These are phyloP conservation scores for Cheumatopsyche charites DNA, from an alignment of 1,140 invertebrate genomes.

Conservation along the genomic window DNA sequence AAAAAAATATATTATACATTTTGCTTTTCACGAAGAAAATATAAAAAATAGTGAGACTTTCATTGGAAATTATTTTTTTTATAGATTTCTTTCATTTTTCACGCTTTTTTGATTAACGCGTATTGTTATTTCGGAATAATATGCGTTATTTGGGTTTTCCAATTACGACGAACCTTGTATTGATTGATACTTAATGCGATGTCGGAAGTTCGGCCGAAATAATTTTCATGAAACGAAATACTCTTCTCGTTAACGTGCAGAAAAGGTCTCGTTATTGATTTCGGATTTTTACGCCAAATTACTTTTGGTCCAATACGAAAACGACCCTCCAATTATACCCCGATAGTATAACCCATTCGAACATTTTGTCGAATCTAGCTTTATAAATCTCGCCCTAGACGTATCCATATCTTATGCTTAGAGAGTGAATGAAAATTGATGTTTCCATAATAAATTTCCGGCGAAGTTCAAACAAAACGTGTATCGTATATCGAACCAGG, in stretches of 20 bases:
- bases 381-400: background rate
- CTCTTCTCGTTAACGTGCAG: background rate
- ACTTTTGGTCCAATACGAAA: background rate
- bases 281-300: constrained; percentile 22
- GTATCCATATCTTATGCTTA: background rate
- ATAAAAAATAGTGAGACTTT: too few species aligned
- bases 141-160: too few species aligned
- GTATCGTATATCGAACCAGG: background rate
- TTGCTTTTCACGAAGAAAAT: too few species aligned
- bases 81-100: too few species aligned
- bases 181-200: background rate
- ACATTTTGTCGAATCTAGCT: background rate
- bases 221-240: constrained; percentile 18
- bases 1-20: background rate
- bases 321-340: constrained; percentile 2
- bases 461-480: background rate
- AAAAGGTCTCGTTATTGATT: constrained; percentile 5
- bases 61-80: too few species aligned
- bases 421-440: background rate
- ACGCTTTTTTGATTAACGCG: too few species aligned
- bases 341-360: too few species aligned
- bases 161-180: background rate
- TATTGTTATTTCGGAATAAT: too few species aligned
- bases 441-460: constrained; percentile 1
- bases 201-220: background rate